phyloP scores from a whole-genome alignment of 2,797 vertebrate genomes.

The Acridotheres tristis region DNA sequence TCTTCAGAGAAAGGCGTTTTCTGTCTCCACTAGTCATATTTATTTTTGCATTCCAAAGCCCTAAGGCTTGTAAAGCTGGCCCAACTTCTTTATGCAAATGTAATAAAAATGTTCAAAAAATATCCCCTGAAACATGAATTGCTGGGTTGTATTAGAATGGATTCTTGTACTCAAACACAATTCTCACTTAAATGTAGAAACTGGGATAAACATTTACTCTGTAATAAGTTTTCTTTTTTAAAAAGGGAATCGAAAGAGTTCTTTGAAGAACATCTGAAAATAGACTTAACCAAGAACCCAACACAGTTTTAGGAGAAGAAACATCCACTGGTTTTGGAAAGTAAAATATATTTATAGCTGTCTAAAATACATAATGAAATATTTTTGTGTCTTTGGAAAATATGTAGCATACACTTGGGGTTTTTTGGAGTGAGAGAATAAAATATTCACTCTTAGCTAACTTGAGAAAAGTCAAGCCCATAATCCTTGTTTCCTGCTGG shows the following conservation, averaged over 20 bases:
- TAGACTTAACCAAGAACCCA: neutral
- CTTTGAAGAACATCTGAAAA: neutral
- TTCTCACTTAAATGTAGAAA: neutral
- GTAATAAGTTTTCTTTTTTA: neutral
- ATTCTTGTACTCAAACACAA: neutral
- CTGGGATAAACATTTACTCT: neutral
- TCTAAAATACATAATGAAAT: neutral
- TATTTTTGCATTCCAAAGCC: constrained; percentile 9
- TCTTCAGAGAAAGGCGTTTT: neutral
- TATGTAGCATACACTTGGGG: neutral
- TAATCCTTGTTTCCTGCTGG: constrained; percentile 40
- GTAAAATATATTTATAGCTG: neutral
- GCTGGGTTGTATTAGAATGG: neutral
- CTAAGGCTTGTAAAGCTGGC: neutral
- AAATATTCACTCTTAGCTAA: neutral
- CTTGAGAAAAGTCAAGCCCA: constrained; percentile 28
- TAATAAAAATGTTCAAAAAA: neutral
- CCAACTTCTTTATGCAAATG: neutral
- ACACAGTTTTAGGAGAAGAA: neutral
- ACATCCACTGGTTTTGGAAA: neutral
- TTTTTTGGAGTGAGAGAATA: neutral
- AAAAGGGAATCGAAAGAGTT: neutral
- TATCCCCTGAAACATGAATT: neutral
- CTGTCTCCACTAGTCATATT: neutral
- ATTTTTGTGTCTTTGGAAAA: constrained; percentile 1